Conservation (phyloP, 2,888 invertebrate genomes). For the Meghimatium bilineatum region DNA sequence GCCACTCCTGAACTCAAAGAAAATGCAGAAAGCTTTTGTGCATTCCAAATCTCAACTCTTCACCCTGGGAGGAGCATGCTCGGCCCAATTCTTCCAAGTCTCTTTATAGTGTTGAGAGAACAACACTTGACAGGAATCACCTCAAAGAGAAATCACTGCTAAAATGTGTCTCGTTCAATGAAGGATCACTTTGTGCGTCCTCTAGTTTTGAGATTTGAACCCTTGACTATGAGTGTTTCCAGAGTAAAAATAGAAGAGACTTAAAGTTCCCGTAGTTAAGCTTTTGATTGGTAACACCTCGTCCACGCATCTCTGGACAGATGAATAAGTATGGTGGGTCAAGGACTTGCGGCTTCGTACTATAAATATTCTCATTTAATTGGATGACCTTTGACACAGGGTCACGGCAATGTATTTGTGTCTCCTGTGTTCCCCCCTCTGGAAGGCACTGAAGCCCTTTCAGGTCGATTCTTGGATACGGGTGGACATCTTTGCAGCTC, state of each 20-base stretch:
- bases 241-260: not conserved
- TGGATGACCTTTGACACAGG: slow-evolving; percentile 43
- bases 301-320: not conserved
- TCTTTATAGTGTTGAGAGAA: slow-evolving; percentile 13
- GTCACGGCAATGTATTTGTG: slow-evolving; percentile 21
- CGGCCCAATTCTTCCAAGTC: not conserved
- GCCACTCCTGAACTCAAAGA: slow-evolving; percentile 9
- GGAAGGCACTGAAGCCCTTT: slow-evolving; percentile 16
- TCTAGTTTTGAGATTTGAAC: slow-evolving; percentile 12
- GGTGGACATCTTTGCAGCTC: slow-evolving; percentile 30
- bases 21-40: slow-evolving; percentile 8
- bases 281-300: slow-evolving; percentile 19
- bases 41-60: slow-evolving; percentile 24
- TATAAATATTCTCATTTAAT: slow-evolving; percentile 34
- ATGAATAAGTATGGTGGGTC: not conserved
- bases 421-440: not conserved
- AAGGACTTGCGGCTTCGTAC: not conserved
- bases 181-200: slow-evolving; percentile 21
- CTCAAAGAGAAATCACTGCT: slow-evolving; percentile 25
- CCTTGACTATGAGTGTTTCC: slow-evolving; percentile 23
- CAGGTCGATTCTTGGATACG: slow-evolving; percentile 21
- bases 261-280: not conserved
- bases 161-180: slow-evolving; percentile 21
- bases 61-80: slow-evolving; percentile 30
- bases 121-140: slow-evolving; percentile 19